These are phyloP conservation scores for Dreissena polymorpha DNA, from an alignment of 1,140 invertebrate genomes.

Conservation along the genomic window DNA sequence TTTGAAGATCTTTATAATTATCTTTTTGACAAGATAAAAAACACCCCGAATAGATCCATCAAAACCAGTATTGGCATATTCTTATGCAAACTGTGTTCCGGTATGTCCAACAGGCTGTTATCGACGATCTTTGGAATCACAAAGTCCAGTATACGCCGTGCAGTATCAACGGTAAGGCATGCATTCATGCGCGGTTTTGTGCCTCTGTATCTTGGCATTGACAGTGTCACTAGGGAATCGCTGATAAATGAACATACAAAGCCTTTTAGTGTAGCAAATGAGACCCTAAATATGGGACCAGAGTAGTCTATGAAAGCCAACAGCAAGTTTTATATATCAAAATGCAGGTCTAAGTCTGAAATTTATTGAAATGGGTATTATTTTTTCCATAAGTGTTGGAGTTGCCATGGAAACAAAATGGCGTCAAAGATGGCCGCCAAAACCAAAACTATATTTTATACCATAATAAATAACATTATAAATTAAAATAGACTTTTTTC, in stretches of 20 bases:
- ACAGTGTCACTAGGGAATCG: slow-evolving; percentile 6
- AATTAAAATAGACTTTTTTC: too few relatives aligned
- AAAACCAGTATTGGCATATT: slow-evolving; percentile 20
- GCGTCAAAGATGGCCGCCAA: too few relatives aligned
- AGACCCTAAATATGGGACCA: too few relatives aligned
- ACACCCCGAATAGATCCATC: slow-evolving; percentile 1
- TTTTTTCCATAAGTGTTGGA: too few relatives aligned
- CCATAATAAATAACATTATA: too few relatives aligned
- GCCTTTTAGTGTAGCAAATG: background rate
- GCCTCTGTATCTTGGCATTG: slow-evolving; percentile 23
- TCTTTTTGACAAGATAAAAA: slow-evolving; percentile 5
- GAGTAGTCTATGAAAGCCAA: too few relatives aligned
- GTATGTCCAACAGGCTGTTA: slow-evolving; percentile 15
- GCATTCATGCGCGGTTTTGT: slow-evolving; percentile 26
- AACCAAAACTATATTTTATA: too few relatives aligned
- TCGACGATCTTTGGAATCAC: background rate
- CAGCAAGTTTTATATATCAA: too few relatives aligned
- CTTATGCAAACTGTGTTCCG: slow-evolving; percentile 8
- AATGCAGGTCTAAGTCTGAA: too few relatives aligned
- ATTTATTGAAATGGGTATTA: too few relatives aligned
- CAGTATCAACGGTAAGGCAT: slow-evolving; percentile 1
- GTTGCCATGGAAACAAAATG: too few relatives aligned
- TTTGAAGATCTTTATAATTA: slow-evolving; percentile 13
- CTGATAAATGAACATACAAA: slow-evolving; percentile 11
- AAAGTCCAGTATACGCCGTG: slow-evolving; percentile 3